Evolutionary conservation across 1,140 invertebrate genomes (phyloP).

Genomic region (Drosophila sulfurigaster): DNA sequence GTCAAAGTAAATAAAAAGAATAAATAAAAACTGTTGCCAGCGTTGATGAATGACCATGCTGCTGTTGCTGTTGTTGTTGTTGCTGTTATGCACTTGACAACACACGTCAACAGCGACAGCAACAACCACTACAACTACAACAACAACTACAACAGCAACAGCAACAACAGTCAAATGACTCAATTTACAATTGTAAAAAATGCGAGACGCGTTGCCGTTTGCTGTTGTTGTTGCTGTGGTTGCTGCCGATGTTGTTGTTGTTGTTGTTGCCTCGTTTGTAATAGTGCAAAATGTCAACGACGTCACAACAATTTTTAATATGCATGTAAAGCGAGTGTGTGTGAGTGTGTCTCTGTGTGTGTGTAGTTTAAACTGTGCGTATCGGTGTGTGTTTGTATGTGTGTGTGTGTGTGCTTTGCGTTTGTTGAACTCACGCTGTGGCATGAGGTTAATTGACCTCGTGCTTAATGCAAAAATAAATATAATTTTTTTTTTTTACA

Average conservation of each 20-base stretch:
- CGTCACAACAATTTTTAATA: slow-evolving; percentile 61
- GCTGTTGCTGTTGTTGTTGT: slow-evolving; percentile 42
- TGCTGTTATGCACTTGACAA: slow-evolving; percentile 59
- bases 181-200: slow-evolving; percentile 83
- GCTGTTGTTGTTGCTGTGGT: slow-evolving; percentile 54
- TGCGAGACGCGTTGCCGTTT: slow-evolving; percentile 53
- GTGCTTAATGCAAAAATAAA: slow-evolving; percentile 84
- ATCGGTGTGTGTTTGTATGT: slow-evolving; percentile 42
- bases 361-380: slow-evolving; percentile 21
- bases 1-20: slow-evolving; percentile 47
- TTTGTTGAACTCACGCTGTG: slow-evolving; percentile 80
- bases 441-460: slow-evolving; percentile 84
- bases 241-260: slow-evolving; percentile 49
- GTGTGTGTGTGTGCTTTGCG: slow-evolving; percentile 60
- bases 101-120: slow-evolving; percentile 67
- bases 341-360: slow-evolving; percentile 49
- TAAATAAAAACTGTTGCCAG: slow-evolving; percentile 50
- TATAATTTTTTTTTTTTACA: slow-evolving; percentile 71
- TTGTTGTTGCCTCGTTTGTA: slow-evolving; percentile 48
- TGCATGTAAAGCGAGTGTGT: slow-evolving; percentile 57
- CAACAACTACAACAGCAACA: slow-evolving; percentile 58
- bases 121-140: slow-evolving; percentile 39
- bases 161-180: slow-evolving; percentile 74
- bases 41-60: slow-evolving; percentile 75
- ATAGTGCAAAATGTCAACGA: slow-evolving; percentile 73